Percentiles rank a stretch among this genome's conserved stretches.
Evolutionary conservation across 2,888 invertebrate genomes (phyloP).

Genomic region (Gandaritis pyraliata): DNA sequence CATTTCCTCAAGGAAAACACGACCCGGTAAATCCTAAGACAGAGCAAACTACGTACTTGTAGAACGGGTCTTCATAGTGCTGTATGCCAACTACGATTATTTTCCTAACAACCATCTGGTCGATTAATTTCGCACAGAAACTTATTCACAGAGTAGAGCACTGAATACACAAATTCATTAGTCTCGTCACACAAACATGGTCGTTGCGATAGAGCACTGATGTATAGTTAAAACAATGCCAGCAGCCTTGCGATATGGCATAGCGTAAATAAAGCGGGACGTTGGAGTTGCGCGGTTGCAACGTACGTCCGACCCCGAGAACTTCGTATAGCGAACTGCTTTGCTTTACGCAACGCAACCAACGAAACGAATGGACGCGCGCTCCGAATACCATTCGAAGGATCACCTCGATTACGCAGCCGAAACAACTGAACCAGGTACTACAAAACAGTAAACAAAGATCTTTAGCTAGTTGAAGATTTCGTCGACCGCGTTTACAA

Average conservation of each 20-base stretch:
- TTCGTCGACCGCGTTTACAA: slow-evolving; percentile 55
- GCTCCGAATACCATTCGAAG: slow-evolving; percentile 76
- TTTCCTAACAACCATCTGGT: slow-evolving; percentile 79
- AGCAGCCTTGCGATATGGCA: slow-evolving; percentile 62
- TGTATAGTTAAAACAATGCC: slow-evolving; percentile 61
- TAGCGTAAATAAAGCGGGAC: slow-evolving; percentile 59
- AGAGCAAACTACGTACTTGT: slow-evolving; percentile 65
- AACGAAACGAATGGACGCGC: slow-evolving; percentile 62
- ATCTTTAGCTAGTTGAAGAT: slow-evolving; percentile 56
- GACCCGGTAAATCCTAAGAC: slow-evolving; percentile 32
- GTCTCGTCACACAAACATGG: slow-evolving; percentile 62
- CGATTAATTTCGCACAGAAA: slow-evolving; percentile 54
- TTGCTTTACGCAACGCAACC: slow-evolving; percentile 68
- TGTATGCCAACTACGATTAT: slow-evolving; percentile 77
- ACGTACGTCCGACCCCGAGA: slow-evolving; percentile 61
- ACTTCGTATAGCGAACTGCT: slow-evolving; percentile 63
- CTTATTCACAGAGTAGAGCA: slow-evolving; percentile 51
- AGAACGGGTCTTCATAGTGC: slow-evolving; percentile 79
- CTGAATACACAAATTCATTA: slow-evolving; percentile 54
- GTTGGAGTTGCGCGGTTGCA: slow-evolving; percentile 46
- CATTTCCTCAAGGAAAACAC: slow-evolving; percentile 38
- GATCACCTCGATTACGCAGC: slow-evolving; percentile 76
- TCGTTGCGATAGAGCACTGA: slow-evolving; percentile 57
- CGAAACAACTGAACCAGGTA: slow-evolving; percentile 63
- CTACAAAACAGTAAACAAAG: slow-evolving; percentile 68